A percentile compares a stretch with the other conserved stretches of the same genome.
phyloP scores from a whole-genome alignment of 2,113 vertebrate species.

The Bothrops jararaca region DNA sequence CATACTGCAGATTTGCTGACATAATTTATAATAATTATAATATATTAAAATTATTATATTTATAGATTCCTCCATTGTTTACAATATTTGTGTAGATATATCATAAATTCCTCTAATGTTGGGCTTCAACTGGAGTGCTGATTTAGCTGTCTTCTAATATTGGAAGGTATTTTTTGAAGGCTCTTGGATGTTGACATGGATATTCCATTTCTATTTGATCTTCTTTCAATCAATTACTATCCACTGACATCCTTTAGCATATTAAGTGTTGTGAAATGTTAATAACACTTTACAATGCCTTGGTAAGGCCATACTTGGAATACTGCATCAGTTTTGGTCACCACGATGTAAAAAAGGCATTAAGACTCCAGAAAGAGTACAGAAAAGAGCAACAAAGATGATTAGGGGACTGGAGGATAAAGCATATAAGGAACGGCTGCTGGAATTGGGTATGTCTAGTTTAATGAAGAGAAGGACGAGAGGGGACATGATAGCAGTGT shows the following conservation, averaged over 20 bases:
- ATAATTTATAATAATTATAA: background rate
- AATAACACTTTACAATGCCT: too few relatives aligned
- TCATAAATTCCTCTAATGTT: background rate
- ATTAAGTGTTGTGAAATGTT: background rate
- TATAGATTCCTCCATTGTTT: background rate
- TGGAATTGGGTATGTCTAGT: too few relatives aligned
- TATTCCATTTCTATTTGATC: background rate
- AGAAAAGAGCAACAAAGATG: too few relatives aligned
- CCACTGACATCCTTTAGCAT: background rate
- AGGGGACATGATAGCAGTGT: too few relatives aligned
- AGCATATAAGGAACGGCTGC: too few relatives aligned
- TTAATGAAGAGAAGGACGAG: too few relatives aligned
- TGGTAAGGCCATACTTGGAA: too few relatives aligned
- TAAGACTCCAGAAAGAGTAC: too few relatives aligned
- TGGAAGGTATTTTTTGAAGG: background rate
- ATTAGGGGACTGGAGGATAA: too few relatives aligned
- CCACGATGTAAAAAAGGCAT: too few relatives aligned
- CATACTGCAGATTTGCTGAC: background rate
- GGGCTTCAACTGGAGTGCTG: background rate
- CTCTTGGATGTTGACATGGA: background rate
- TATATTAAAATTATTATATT: background rate
- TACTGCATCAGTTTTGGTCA: too few relatives aligned
- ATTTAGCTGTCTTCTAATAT: background rate
- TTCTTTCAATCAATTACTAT: background rate
- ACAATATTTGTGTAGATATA: background rate